These are phyloP conservation scores for Illadopsis cleaveri DNA, from an alignment of 2,113 vertebrate genomes.

Conservation along the genomic window DNA sequence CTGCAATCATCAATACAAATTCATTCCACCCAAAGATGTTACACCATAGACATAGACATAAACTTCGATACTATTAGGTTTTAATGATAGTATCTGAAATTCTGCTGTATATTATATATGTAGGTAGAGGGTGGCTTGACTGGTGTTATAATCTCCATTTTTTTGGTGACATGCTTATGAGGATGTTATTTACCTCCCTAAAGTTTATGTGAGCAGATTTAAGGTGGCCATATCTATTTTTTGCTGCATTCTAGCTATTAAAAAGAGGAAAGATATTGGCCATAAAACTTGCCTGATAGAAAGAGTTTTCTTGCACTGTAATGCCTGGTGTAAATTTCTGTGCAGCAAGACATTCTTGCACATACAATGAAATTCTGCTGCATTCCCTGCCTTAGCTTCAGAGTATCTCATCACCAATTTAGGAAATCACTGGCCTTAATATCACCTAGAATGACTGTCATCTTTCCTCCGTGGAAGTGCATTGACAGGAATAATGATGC, in stretches of 20 bases:
- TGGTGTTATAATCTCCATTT: neutral
- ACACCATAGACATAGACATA: neutral
- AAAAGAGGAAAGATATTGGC: neutral
- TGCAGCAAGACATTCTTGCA: neutral
- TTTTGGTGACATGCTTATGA: neutral
- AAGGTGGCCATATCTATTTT: neutral
- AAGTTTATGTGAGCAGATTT: neutral
- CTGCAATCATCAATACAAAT: neutral
- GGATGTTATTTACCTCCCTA: neutral
- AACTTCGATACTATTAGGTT: neutral
- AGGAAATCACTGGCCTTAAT: neutral
- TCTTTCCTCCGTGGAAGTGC: constrained; percentile 35
- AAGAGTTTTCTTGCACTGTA: neutral
- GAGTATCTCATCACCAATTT: neutral
- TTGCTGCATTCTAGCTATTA: neutral
- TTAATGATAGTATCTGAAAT: neutral
- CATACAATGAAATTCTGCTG: neutral
- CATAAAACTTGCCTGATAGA: neutral
- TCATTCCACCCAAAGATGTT: neutral
- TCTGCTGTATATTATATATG: neutral
- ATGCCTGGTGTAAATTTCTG: neutral
- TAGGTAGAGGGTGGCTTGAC: neutral
- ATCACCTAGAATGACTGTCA: constrained; percentile 17
- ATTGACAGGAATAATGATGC: constrained; percentile 63
- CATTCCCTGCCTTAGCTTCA: neutral